Base-by-base conservation (phyloP, 2,888 invertebrate species). In the Eupithecia insigniata region DNA sequence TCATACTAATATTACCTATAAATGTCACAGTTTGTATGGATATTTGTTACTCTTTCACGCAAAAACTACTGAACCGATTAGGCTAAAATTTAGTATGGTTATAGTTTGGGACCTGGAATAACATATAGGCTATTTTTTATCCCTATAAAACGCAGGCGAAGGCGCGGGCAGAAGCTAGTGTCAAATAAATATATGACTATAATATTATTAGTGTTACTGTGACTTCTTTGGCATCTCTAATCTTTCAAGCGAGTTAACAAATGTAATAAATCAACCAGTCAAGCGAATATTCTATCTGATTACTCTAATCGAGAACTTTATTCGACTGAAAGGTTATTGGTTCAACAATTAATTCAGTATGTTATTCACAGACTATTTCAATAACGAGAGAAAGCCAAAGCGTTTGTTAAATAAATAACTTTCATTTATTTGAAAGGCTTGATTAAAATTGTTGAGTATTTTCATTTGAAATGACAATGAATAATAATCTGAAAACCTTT, bases 301-400 rank as follows among this genome's bases (percentile, higher is more conserved):
- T 46, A n/a, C 10, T 46, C 3, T 22, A 51, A 51, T 22, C 22
- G 22, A 22, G 22, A 51, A 22, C 22, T 22, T 51, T 22, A 51
- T 51, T 51, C 51, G 51, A 3, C 12, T 22, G 22, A n/a, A 34
- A 61, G 10, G 32, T 61, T 61, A 61, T 61, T 61, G 51, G 22
- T 61, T 18, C 32, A 7, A 32, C 61, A 32, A 61, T 61, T 61
- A 30, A 61, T 61, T 61, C 61, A 61, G 30, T n/a, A 32, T 32
- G 61, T n/a, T 61, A 30, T 61, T 61, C n/a, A 61, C 12, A 61
- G 8, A 32, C 18, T 30, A 2, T n/a, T 61, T 6, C 18, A 28
- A 30, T 51, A 51, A 58, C 18, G 32, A n/a, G n/a, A n/a, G n/a
- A n/a, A n/a, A n/a, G 43, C n/a, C 6, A n/a, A n/a, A 43, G 43